phyloP scores from a whole-genome alignment of 2,888 invertebrate genomes.

The Eupithecia subfuscata region DNA sequence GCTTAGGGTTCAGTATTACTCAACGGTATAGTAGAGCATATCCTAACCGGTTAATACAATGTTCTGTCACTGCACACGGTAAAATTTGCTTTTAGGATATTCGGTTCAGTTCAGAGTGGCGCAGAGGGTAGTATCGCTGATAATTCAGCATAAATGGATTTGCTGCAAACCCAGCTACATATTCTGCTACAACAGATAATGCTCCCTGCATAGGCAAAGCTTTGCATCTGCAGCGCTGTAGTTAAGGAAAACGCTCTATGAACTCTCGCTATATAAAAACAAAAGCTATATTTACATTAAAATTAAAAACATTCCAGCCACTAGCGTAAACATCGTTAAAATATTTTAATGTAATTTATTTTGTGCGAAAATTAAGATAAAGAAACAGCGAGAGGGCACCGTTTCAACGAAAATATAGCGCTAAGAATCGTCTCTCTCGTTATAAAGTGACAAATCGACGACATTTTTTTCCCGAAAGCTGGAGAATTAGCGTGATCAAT shows the following conservation, averaged over 20 bases:
- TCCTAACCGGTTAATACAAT: conserved; percentile 57
- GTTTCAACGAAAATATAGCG: conserved; percentile 55
- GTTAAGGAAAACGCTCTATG: conserved; percentile 32
- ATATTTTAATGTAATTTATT: conserved; percentile 48
- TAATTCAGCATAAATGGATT: conserved; percentile 70
- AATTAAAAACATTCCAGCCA: conserved; percentile 42
- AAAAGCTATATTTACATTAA: conserved; percentile 42
- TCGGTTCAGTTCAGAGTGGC: conserved; percentile 53
- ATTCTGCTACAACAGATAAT: conserved; percentile 49
- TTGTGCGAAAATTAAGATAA: conserved; percentile 44
- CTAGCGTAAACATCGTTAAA: conserved; percentile 45
- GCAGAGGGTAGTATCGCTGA: conserved; percentile 57
- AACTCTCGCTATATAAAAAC: conserved; percentile 40
- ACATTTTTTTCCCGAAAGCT: conserved; percentile 73
- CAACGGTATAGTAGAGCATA: conserved; percentile 28
- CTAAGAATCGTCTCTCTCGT: conserved; percentile 66
- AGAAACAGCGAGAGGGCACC: conserved; percentile 47
- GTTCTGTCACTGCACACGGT: conserved; percentile 63
- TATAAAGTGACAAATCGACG: conserved; percentile 77
- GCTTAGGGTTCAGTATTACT: conserved; percentile 60
- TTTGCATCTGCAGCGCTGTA: conserved; percentile 29
- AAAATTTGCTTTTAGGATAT: conserved; percentile 72
- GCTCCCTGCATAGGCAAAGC: conserved; percentile 48
- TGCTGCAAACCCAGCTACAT: conserved; percentile 52
- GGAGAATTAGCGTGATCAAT: conserved; percentile 81